These are phyloP conservation scores for Epinotia ramella DNA, from an alignment of 2,888 invertebrate species.

Conservation along the genomic window DNA sequence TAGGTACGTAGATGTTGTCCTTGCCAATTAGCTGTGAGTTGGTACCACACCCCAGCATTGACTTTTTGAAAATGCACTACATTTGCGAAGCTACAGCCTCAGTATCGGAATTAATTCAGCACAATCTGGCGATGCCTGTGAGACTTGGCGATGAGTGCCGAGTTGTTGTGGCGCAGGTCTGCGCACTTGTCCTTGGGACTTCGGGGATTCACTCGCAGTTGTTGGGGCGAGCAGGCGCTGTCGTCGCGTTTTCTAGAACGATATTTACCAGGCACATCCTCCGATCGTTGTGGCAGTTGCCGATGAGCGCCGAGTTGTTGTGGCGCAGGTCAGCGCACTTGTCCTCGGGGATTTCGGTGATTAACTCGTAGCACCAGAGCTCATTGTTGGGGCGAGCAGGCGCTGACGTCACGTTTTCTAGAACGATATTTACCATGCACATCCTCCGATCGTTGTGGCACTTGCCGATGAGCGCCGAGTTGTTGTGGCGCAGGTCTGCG, in stretches of 20 bases:
- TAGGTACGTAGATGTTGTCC: slow-evolving; percentile 81
- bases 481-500: slow-evolving; percentile 86
- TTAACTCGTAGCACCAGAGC: slow-evolving; percentile 92
- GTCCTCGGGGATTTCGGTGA: slow-evolving; percentile 90
- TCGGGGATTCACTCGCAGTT: slow-evolving; percentile 92
- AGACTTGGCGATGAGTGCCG: slow-evolving; percentile 89
- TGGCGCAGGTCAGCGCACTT: slow-evolving; percentile 88
- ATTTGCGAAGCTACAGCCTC: too few species aligned
- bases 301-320: slow-evolving; percentile 86
- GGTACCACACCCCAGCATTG: slow-evolving; percentile 48
- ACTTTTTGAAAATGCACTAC: too few species aligned
- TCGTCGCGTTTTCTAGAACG: slow-evolving; percentile 86
- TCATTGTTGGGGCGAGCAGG: slow-evolving; percentile 92
- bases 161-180: slow-evolving; percentile 86
- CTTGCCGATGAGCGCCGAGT: slow-evolving; percentile 88
- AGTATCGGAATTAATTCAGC: too few species aligned
- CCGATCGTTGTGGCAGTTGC: slow-evolving; percentile 91
- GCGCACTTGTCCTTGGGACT: slow-evolving; percentile 89
- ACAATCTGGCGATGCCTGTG: slow-evolving; percentile 89
- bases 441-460: slow-evolving; percentile 91
- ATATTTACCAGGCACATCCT: slow-evolving; percentile 91
- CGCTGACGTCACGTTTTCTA: slow-evolving; percentile 88
- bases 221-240: slow-evolving; percentile 90
- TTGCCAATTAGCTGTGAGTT: slow-evolving; percentile 88
- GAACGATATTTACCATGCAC: slow-evolving; percentile 88